phyloP scores from a whole-genome alignment of 2,113 vertebrate genomes.

The Piaya cayana region DNA sequence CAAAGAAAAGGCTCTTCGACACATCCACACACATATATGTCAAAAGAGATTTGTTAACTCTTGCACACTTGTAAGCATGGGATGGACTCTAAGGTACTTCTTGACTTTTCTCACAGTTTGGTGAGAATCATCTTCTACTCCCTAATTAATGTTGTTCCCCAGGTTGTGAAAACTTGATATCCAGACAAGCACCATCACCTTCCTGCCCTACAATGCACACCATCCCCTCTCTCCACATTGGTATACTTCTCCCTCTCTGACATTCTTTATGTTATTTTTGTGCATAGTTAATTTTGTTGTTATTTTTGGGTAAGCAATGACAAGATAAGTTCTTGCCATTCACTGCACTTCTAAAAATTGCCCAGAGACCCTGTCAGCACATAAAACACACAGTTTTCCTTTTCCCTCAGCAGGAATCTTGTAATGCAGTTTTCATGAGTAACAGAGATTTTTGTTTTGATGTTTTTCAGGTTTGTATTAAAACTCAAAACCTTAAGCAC shows the following conservation, averaged over 20 bases:
- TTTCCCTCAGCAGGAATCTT: not conserved
- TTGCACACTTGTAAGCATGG: not conserved
- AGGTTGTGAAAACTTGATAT: not conserved
- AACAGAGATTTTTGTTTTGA: not conserved
- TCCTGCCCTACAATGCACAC: not conserved
- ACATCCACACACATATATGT: too few relatives aligned
- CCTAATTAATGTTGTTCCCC: not conserved
- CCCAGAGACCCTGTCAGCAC: not conserved
- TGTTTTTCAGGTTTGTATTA: not conserved
- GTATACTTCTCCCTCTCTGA: not conserved
- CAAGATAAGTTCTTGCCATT: not conserved
- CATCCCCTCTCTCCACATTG: accelerated
- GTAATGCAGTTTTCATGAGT: not conserved
- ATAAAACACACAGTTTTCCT: not conserved
- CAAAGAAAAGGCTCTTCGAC: not conserved
- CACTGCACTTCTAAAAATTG: not conserved
- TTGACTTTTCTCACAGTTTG: not conserved
- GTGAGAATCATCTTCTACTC: not conserved
- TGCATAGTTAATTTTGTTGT: not conserved
- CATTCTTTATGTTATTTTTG: not conserved
- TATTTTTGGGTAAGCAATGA: not conserved
- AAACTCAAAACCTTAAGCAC: not conserved
- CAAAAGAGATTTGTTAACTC: not conserved
- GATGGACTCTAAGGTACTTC: not conserved
- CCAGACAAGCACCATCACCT: not conserved